Conservation (phyloP, 2,888 invertebrate genomes). For the Rhamnusium bicolor region DNA sequence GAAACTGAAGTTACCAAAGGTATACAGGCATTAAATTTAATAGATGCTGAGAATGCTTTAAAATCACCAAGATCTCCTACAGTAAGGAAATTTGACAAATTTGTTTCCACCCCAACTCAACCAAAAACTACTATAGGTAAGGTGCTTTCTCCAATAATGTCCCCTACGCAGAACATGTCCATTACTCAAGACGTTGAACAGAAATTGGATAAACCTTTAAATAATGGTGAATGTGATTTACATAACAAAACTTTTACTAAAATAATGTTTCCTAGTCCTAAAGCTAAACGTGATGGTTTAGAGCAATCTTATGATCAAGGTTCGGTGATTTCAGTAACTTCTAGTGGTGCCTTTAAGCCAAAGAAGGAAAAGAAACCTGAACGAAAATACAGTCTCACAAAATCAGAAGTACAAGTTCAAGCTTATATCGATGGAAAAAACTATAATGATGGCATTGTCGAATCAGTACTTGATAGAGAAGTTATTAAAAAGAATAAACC, state of each 20-base stretch:
- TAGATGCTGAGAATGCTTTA: constrained; percentile 31
- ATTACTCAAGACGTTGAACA: constrained; percentile 57
- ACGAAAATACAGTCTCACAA: constrained; percentile 77
- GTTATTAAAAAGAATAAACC: constrained; percentile 45
- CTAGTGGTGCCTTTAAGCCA: constrained; percentile 77
- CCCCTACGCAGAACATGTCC: constrained; percentile 68
- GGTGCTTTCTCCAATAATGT: constrained; percentile 66
- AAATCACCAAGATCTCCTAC: constrained; percentile 47
- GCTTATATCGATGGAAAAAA: constrained; percentile 67
- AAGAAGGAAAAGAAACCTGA: constrained; percentile 58
- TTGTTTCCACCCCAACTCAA: constrained; percentile 62
- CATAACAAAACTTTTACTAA: constrained; percentile 75
- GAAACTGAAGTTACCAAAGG: constrained; percentile 42
- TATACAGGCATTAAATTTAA: constrained; percentile 41
- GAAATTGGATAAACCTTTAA: constrained; percentile 47
- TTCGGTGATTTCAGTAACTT: constrained; percentile 81
- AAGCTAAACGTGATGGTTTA: constrained; percentile 69
- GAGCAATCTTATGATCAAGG: constrained; percentile 74
- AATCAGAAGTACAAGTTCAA: constrained; percentile 78
- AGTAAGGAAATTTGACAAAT: constrained; percentile 40
- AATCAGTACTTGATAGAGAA: constrained; percentile 39
- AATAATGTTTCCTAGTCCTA: constrained; percentile 66
- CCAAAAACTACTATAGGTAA: constrained; percentile 32
- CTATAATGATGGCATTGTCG: constrained; percentile 36
- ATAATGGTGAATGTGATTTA: constrained; percentile 71